Base-by-base conservation (phyloP, 2,888 invertebrate genomes). In the Lampropteryx suffumata region DNA sequence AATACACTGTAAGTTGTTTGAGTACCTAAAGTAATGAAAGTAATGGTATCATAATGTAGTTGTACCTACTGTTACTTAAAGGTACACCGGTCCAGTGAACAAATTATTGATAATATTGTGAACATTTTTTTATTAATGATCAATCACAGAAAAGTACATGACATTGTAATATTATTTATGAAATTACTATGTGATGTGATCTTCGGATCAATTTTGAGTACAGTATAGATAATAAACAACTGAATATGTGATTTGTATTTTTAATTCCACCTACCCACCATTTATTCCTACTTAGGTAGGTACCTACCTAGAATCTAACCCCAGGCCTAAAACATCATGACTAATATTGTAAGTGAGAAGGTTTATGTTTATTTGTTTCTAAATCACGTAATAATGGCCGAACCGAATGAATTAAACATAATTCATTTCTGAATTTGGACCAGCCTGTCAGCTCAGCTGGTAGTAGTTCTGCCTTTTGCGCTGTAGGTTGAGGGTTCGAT, bases 141-240 rank as follows among this genome's bases (percentile, higher is more conserved):
- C 88, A 88, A 82, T 88, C 79, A 87, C 86, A 88, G 84, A 86
- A 86, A 59, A 90, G 87, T 89, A 89, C 89, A 91, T 91, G 90
- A 91, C 90, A 91, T 91, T 90, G 90, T 91, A 91, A 90, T 90
- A 90, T 90, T 91, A 89, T 89, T 89, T 91, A 89, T 91, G 85
- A 90, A 91, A 89, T 93, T 92, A 93, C 92, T 92, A 93, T 93
- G 93, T 93, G 93, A 93, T 93, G 92, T 92, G 93, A 92, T 93
- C 92, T 90, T 90, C 90, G 92, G 93, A 93, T 93, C 93, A 92
- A 92, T 93, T 93, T 93, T 93, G 92, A 93, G 92, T 93, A 93
- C 92, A 93, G 92, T 92, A 93, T 93, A 93, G 93, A 92, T 92
- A 93, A 93, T 93, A 93, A 93, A 93, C 92, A 90, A 91, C 90